Conservation (phyloP, 2,797 vertebrate genomes). For the Melanotaenia parkinsoni region DNA sequence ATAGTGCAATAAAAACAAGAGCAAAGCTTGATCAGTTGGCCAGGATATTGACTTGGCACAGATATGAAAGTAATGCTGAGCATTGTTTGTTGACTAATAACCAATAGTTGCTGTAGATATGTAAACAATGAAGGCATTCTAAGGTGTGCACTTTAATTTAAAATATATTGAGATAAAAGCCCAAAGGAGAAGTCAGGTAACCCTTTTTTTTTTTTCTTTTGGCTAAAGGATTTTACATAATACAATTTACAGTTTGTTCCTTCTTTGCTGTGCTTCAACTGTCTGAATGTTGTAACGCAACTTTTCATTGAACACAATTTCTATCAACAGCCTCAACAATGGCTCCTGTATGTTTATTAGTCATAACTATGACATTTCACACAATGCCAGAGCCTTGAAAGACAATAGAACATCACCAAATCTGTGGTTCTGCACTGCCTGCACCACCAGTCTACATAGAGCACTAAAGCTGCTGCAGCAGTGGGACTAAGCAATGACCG, state of each 20-base stretch:
- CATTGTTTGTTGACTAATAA: background rate
- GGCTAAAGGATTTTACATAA: background rate
- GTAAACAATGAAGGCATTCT: too few species aligned
- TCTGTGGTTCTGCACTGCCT: background rate
- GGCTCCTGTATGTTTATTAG: background rate
- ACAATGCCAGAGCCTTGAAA: background rate
- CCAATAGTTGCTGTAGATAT: too few species aligned
- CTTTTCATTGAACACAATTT: too few species aligned
- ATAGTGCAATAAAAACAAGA: background rate
- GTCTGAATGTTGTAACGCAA: too few species aligned
- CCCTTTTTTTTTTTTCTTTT: background rate
- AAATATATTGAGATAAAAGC: too few species aligned
- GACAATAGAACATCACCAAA: background rate
- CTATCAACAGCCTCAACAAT: background rate
- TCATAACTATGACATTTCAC: background rate
- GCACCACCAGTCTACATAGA: background rate
- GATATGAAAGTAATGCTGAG: background rate
- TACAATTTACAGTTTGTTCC: background rate
- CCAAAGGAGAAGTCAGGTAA: too few species aligned
- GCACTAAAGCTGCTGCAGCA: constrained; percentile 1
- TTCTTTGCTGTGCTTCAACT: too few species aligned
- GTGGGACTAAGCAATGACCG: background rate
- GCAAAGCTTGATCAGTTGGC: too few species aligned
- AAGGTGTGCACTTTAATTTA: too few species aligned
- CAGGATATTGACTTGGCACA: background rate